Conservation (phyloP, 2,888 invertebrate species). For the Tachina fera region DNA sequence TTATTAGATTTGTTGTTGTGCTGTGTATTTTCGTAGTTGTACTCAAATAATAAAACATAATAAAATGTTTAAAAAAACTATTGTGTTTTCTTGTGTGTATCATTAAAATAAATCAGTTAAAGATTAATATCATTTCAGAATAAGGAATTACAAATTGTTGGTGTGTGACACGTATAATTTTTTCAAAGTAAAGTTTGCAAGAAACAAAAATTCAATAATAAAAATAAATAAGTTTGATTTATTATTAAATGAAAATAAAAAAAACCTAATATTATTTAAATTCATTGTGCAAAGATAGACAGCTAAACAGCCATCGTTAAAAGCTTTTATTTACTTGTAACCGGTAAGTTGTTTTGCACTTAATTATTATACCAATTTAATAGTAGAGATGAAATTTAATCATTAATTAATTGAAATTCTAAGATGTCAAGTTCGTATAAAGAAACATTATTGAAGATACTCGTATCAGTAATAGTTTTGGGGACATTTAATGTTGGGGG, state of each 20-base stretch:
- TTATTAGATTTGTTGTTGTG: neutral
- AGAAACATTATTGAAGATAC: no score
- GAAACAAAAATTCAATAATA: conserved; percentile 21
- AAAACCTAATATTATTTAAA: neutral
- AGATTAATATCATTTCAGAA: conserved; percentile 48
- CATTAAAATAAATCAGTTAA: conserved; percentile 11
- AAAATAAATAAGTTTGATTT: neutral
- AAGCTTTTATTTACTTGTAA: neutral
- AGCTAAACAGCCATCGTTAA: neutral
- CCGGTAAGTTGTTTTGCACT: conserved; percentile 36
- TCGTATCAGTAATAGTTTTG: no score
- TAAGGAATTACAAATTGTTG: conserved; percentile 36
- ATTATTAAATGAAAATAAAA: conserved; percentile 9
- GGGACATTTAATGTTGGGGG: no score
- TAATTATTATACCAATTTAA: conserved; percentile 26
- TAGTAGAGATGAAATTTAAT: neutral
- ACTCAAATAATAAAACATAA: neutral
- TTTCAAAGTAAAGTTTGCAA: conserved; percentile 2
- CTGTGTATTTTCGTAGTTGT: neutral
- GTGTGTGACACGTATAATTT: conserved; percentile 49
- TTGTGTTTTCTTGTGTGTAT: conserved; percentile 10
- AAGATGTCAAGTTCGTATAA: no score
- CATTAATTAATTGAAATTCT: neutral
- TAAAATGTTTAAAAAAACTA: neutral
- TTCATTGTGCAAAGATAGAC: neutral